Evolutionary conservation across 1,140 invertebrate genomes (phyloP), one percentile per base, ranked within the genome.

Genomic region (Sminthurides bifidus): DNA sequence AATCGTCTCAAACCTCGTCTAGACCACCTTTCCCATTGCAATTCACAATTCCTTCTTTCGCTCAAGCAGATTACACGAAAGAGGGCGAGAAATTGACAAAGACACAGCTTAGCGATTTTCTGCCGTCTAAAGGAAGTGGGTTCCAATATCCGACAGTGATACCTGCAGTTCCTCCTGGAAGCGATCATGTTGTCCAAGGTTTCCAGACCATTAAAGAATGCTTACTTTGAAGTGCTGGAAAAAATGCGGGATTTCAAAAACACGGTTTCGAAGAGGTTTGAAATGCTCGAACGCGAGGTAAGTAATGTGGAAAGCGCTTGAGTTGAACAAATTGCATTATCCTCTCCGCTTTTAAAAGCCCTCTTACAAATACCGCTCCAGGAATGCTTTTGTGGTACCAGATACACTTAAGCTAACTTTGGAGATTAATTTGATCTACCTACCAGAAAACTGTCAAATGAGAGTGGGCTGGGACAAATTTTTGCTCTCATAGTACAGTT

Each of bases 201-300:
- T 30, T 49, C 23, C 46, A 49, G 29, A 4, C 31, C 8, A 49
- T 49, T 35, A 49, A 49, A n/a, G 29, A 31, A 49, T 35, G 46
- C 46, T 12, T 49, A 49, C 17, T 49, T 49, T 49, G 46, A 49
- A 35, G 31, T 49, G 3, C 24, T 49, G 46, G 46, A 49, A 31
- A 49, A 49, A 30, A n/a, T 49, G 3, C 46, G 46, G 31, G 46
- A 49, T 31, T 49, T 49, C 17, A 30, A 31, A 19, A 49, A 17
- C 14, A 35, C 24, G 6, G 46, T 49, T 3, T 31, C 26, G 2
- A 49, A 33, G 35, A 6, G 46, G 12, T 31, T 49, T 33, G 46
- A 49, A 33, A 26, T 26, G 14, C 12, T 49, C 10, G 46, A 49
- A 33, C 12, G 3, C 3, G 10, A 49, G 46, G 46, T 45, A 8